These are phyloP conservation scores for Crenuchus spilurus DNA, from an alignment of 2,797 vertebrate genomes.

Conservation along the genomic window DNA sequence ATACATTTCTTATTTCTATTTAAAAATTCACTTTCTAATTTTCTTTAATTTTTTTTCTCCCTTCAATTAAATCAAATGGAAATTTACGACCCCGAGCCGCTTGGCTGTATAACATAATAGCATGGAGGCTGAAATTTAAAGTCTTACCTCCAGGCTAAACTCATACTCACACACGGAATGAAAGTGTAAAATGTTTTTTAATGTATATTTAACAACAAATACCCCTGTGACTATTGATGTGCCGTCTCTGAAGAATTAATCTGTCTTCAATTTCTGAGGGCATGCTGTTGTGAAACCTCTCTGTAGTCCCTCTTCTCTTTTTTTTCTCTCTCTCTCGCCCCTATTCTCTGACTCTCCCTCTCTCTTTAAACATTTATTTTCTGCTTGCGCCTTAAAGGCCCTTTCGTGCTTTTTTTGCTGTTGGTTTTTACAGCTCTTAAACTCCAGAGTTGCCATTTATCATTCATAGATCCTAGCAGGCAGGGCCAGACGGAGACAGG, in stretches of 20 bases:
- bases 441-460: slow-evolving; percentile 77
- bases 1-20: slow-evolving; percentile 59
- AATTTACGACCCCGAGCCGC: slow-evolving; percentile 79
- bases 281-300: slow-evolving; percentile 83
- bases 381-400: slow-evolving; percentile 76
- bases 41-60: slow-evolving; percentile 64
- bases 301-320: slow-evolving; percentile 74
- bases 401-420: slow-evolving; percentile 78
- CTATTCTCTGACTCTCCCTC: slow-evolving; percentile 61
- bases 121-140: slow-evolving; percentile 89
- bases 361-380: slow-evolving; percentile 85
- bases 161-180: slow-evolving; percentile 89
- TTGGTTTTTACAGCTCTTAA: slow-evolving; percentile 79
- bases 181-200: slow-evolving; percentile 99
- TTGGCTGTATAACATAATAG: slow-evolving; percentile 80
- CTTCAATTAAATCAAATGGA: slow-evolving; percentile 77
- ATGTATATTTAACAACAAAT: slow-evolving; percentile 99
- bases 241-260: slow-evolving; percentile 87
- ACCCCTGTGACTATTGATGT: slow-evolving; percentile 94
- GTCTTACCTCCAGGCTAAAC: slow-evolving; percentile 93
- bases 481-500: slow-evolving; percentile 64
- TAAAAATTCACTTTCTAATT: slow-evolving; percentile 75
- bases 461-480: slow-evolving; percentile 77
- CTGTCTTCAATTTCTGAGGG: slow-evolving; percentile 82
- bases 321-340: slow-evolving; percentile 64